Evolutionary conservation across 2,113 vertebrate species (phyloP).

Genomic region (Osmerus eperlanus): DNA sequence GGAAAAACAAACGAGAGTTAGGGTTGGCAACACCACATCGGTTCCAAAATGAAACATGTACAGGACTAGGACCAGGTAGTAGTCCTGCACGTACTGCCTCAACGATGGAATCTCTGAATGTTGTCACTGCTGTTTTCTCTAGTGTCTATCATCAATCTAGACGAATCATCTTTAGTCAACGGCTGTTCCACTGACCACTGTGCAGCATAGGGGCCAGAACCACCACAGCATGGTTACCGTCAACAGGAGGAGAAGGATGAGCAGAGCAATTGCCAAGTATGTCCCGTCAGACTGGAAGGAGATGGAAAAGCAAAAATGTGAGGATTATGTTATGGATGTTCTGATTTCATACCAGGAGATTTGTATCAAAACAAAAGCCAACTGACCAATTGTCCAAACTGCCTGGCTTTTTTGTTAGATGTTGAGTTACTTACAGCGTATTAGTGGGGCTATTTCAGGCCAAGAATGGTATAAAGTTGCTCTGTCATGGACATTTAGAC

Average conservation of each 20-base stretch:
- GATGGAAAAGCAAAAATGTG: background rate
- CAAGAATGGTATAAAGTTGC: background rate
- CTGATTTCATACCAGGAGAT: too few species aligned
- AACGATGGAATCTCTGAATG: too few species aligned
- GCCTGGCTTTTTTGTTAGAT: too few species aligned
- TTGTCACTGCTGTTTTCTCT: too few species aligned
- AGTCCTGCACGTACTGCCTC: too few species aligned
- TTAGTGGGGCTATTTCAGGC: background rate
- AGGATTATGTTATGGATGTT: too few species aligned
- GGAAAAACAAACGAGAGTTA: conserved; percentile 2
- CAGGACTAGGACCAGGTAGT: background rate
- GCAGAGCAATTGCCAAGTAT: conserved; percentile 86
- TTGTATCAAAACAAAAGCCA: too few species aligned
- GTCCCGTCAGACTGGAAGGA: conserved; percentile 84
- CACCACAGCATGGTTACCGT: conserved; percentile 90
- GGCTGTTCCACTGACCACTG: conserved; percentile 80
- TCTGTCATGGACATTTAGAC: too few species aligned
- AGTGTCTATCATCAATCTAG: too few species aligned
- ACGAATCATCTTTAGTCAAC: background rate
- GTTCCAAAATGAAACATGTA: too few species aligned
- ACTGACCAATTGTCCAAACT: too few species aligned
- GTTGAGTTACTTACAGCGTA: background rate
- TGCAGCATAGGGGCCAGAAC: conserved; percentile 99
- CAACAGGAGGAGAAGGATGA: conserved; percentile 90
- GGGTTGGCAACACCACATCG: background rate